Conservation (phyloP, 2,888 invertebrate species). For the Macaria notata region DNA sequence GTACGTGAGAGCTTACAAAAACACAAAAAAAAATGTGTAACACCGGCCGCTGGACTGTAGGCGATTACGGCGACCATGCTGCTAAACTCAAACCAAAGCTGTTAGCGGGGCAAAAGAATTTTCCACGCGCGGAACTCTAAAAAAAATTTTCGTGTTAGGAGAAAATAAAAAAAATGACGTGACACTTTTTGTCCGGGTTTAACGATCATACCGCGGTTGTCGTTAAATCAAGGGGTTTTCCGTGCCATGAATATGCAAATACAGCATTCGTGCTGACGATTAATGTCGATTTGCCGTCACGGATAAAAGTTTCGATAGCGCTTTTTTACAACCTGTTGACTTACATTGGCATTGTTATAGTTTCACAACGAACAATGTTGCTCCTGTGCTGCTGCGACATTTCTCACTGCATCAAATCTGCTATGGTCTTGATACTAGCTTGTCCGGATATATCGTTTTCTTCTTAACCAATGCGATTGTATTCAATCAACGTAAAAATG, state of each 20-base stretch:
- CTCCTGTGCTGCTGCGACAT: too few relatives aligned
- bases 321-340: slow-evolving; percentile 49
- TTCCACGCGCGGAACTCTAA: slow-evolving; percentile 31
- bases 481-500: too few relatives aligned
- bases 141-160: slow-evolving; percentile 42
- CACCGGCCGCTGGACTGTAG: background rate
- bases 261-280: slow-evolving; percentile 55
- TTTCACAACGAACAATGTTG: background rate
- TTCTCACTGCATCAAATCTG: too few relatives aligned
- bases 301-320: slow-evolving; percentile 45
- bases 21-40: too few relatives aligned
- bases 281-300: slow-evolving; percentile 53
- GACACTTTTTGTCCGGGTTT: slow-evolving; percentile 56
- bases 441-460: too few relatives aligned
- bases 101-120: slow-evolving; percentile 9
- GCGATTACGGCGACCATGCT: background rate
- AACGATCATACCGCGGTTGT: slow-evolving; percentile 58
- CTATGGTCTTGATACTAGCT: too few relatives aligned
- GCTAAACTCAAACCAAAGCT: slow-evolving; percentile 10
- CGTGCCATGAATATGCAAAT: slow-evolving; percentile 69
- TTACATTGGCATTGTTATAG: slow-evolving; percentile 17
- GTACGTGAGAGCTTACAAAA: too few relatives aligned
- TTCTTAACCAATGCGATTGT: too few relatives aligned
- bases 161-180: slow-evolving; percentile 54
- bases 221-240: slow-evolving; percentile 59